phyloP scores from a whole-genome alignment of 1,140 invertebrate genomes.

The Cyclargus thomasi region DNA sequence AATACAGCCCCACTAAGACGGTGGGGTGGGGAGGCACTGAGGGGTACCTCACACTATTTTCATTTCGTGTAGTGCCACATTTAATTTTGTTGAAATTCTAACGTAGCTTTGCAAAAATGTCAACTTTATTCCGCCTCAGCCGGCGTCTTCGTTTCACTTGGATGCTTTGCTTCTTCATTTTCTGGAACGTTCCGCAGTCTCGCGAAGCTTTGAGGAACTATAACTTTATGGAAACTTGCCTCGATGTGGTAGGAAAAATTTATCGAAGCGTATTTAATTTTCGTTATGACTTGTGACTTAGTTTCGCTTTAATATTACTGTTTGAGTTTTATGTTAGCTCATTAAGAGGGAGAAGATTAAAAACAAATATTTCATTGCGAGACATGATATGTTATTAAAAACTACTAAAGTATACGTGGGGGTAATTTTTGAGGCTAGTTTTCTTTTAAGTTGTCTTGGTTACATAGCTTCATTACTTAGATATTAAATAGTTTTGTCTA shows the following conservation, averaged over 20 bases:
- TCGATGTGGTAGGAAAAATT: conserved; percentile 65
- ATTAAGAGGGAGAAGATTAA: background rate
- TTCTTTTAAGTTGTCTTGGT: too few species aligned
- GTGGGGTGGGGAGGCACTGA: conserved; percentile 23
- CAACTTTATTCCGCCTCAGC: conserved; percentile 72
- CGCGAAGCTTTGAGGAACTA: conserved; percentile 70
- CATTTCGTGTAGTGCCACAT: conserved; percentile 72
- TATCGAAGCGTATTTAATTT: conserved; percentile 72
- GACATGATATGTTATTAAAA: too few species aligned
- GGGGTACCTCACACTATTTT: conserved; percentile 56
- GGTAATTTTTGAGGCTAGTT: too few species aligned
- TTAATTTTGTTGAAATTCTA: conserved; percentile 75
- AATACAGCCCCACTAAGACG: conserved; percentile 37
- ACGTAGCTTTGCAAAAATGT: conserved; percentile 74
- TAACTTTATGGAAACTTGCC: conserved; percentile 71
- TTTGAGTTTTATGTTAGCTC: background rate
- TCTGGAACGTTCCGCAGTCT: conserved; percentile 67
- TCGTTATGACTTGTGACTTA: conserved; percentile 59
- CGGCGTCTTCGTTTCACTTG: conserved; percentile 63
- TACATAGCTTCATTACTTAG: too few species aligned
- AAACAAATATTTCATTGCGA: too few species aligned
- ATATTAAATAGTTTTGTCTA: too few species aligned
- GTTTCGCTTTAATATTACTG: conserved; percentile 18
- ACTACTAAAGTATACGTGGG: too few species aligned
- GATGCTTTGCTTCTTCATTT: conserved; percentile 69